Conservation (phyloP, 1,140 invertebrate species). For the Microplitis demolitor region DNA sequence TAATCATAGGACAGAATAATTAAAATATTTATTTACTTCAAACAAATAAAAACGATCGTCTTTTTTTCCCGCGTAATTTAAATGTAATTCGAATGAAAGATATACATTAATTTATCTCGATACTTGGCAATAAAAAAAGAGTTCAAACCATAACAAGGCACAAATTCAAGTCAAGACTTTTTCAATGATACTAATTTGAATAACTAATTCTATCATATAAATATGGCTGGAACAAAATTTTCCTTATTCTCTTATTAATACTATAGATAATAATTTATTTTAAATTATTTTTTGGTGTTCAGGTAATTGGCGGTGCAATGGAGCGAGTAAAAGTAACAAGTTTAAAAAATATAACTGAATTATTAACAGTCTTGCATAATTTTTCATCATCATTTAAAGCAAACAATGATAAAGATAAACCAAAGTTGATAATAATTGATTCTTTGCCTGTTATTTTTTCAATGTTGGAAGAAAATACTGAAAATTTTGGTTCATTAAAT, state of each 20-base stretch:
- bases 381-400: constrained; percentile 43
- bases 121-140: no score
- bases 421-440: constrained; percentile 67
- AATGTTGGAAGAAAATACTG: constrained; percentile 38
- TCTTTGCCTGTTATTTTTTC: constrained; percentile 65
- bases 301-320: constrained; percentile 44
- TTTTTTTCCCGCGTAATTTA: no score
- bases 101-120: no score
- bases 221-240: background rate
- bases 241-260: background rate
- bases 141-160: no score
- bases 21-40: no score
- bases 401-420: constrained; percentile 47
- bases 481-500: constrained; percentile 58
- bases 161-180: no score
- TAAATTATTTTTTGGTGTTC: constrained; percentile 3
- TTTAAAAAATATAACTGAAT: constrained; percentile 53
- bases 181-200: no score
- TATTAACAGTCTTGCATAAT: constrained; percentile 59
- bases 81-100: no score
- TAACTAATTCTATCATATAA: no score
- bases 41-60: no score
- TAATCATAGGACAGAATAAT: no score
- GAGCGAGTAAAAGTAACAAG: constrained; percentile 42
- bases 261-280: constrained; percentile 23